Evolutionary conservation across 2,888 invertebrate genomes (phyloP).

Genomic region (Esperia sulphurella): DNA sequence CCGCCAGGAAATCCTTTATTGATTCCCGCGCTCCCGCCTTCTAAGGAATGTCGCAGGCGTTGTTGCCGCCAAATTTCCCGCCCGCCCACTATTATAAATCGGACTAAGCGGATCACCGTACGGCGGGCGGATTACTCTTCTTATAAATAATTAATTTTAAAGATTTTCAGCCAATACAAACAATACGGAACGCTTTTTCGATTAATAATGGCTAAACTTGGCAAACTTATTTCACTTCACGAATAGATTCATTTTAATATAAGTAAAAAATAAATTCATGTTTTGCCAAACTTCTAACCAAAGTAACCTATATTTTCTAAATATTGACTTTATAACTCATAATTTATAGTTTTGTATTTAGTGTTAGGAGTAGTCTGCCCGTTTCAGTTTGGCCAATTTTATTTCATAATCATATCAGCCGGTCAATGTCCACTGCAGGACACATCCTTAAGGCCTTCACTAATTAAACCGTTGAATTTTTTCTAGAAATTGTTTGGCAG

Average conservation of each 20-base stretch:
- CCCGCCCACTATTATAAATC: conserved; percentile 53
- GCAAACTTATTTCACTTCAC: background rate
- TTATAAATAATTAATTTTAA: conserved; percentile 37
- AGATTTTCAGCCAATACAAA: conserved; percentile 7
- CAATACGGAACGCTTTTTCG: background rate
- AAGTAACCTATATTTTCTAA: too few relatives aligned
- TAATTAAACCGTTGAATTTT: too few relatives aligned
- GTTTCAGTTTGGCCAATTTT: too few relatives aligned
- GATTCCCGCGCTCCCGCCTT: conserved; percentile 76
- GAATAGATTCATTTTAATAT: conserved; percentile 14
- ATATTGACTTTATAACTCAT: too few relatives aligned
- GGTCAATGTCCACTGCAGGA: too few relatives aligned
- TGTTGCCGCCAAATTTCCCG: conserved; percentile 66
- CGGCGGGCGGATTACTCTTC: conserved; percentile 40
- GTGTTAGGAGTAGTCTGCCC: too few relatives aligned
- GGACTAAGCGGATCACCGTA: conserved; percentile 56
- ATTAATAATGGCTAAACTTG: conserved; percentile 4
- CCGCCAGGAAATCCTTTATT: conserved; percentile 79
- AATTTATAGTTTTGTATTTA: too few relatives aligned
- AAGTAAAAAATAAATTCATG: too few relatives aligned
- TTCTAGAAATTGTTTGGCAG: too few relatives aligned
- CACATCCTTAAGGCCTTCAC: too few relatives aligned
- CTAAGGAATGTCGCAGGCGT: conserved; percentile 74
- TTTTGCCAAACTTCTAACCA: too few relatives aligned
- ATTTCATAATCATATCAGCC: too few relatives aligned